Conservation (phyloP, 2,113 vertebrate genomes). For the Passer montanus region DNA sequence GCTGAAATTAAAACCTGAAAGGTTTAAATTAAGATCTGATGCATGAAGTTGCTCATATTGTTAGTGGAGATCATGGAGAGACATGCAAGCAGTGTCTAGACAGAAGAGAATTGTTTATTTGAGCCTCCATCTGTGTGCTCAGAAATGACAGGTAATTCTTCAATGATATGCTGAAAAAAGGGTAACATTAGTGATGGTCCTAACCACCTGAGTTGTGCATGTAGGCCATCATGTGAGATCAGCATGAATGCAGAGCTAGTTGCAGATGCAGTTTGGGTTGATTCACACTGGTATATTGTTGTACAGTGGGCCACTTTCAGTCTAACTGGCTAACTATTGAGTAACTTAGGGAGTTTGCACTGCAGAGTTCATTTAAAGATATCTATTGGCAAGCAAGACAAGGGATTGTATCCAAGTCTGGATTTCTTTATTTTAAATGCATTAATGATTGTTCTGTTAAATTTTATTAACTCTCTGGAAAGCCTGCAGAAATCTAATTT, state of each 20-base stretch:
- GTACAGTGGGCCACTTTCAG: background rate
- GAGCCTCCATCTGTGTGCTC: background rate
- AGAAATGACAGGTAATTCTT: background rate
- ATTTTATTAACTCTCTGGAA: background rate
- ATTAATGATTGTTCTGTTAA: background rate
- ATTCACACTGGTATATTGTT: background rate
- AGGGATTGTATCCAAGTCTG: background rate
- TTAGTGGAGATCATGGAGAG: background rate
- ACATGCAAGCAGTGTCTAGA: background rate
- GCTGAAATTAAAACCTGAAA: background rate
- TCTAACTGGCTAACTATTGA: background rate
- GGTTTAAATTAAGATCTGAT: background rate
- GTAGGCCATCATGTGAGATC: background rate
- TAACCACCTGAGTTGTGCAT: background rate
- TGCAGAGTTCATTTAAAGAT: background rate
- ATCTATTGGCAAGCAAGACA: background rate
- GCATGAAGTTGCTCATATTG: background rate
- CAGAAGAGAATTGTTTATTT: background rate
- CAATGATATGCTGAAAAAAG: background rate
- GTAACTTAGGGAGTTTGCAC: background rate
- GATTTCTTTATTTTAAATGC: background rate
- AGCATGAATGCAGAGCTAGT: background rate
- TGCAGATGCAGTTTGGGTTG: background rate
- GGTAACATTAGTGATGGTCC: background rate
- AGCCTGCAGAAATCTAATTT: background rate